Conservation (phyloP, 2,888 invertebrate genomes). For the Endotricha flammealis region DNA sequence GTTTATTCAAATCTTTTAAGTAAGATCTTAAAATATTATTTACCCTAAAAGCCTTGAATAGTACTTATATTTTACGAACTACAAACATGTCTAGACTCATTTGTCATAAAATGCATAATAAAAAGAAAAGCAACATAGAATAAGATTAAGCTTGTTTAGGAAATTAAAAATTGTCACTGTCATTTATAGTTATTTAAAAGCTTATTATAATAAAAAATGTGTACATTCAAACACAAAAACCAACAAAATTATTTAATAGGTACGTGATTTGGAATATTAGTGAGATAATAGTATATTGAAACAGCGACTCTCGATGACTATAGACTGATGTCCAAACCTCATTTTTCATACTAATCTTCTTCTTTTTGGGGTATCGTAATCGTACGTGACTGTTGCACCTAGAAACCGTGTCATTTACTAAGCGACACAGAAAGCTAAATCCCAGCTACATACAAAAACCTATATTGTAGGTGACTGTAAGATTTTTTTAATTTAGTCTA, state of each 20-base stretch:
- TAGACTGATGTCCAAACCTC: no score
- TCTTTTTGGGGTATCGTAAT: no score
- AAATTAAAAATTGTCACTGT: slow-evolving; percentile 23
- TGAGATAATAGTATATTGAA: slow-evolving; percentile 37
- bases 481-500: no score
- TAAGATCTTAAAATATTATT: no score
- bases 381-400: no score
- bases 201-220: slow-evolving; percentile 37
- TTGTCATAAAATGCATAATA: not conserved
- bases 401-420: no score
- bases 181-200: slow-evolving; percentile 32
- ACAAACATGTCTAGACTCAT: not conserved
- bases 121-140: not conserved
- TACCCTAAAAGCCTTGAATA: no score
- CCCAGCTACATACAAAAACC: no score
- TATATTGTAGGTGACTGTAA: no score
- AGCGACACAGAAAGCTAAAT: no score
- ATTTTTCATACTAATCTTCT: no score
- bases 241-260: slow-evolving; percentile 27
- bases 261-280: slow-evolving; percentile 32
- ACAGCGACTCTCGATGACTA: slow-evolving; percentile 31
- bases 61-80: not conserved
- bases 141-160: not conserved
- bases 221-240: slow-evolving; percentile 26
- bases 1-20: no score